Evolutionary conservation across 2,797 vertebrate genomes (phyloP).

Genomic region (Myotis pilosus): DNA sequence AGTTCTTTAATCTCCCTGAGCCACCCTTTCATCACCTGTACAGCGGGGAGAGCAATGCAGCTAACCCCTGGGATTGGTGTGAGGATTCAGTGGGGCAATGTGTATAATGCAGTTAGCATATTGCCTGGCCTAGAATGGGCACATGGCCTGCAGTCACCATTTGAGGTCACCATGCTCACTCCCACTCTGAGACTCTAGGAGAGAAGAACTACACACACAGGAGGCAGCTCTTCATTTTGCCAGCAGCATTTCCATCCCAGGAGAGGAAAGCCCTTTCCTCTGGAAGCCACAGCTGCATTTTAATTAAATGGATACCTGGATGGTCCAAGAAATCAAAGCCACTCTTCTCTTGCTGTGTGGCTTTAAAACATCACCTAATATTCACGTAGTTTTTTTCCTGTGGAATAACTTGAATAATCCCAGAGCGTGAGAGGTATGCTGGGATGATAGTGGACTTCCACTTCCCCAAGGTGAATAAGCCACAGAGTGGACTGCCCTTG

Average conservation of each 20-base stretch:
- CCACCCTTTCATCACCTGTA: not conserved
- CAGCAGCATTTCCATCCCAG: not conserved
- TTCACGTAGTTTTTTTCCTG: not conserved
- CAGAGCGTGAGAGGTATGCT: not conserved
- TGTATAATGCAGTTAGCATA: accelerated
- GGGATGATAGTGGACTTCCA: not conserved
- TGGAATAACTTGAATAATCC: not conserved
- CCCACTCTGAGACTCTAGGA: not conserved
- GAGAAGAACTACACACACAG: not conserved
- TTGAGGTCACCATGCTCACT: not conserved
- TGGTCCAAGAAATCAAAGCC: not conserved
- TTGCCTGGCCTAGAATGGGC: not conserved
- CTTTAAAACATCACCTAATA: not conserved
- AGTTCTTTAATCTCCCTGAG: not conserved
- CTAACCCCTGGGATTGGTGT: not conserved
- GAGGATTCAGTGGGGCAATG: not conserved
- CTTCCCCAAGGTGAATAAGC: not conserved
- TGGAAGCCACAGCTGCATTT: not conserved
- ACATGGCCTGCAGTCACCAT: not conserved
- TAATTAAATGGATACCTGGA: not conserved
- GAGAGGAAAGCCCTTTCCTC: not conserved
- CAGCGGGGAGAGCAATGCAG: not conserved
- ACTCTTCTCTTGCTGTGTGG: not conserved
- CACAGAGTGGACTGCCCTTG: not conserved
- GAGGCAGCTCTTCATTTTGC: not conserved